phyloP scores from a whole-genome alignment of 2,113 vertebrate genomes.

The Bos taurus region ARS-UCD2.0 NC_037332.1:92923001-92923500 shows the following conservation, averaged over 20 bases:
- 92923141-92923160: conserved; percentile 70
- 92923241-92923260: conserved; percentile 82
- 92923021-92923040: conserved; percentile 41
- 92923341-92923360: conserved; percentile 28
- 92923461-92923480: conserved; percentile 31
- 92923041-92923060: conserved; percentile 48
- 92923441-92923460: conserved; percentile 10
- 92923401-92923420: not conserved
- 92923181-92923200: conserved; percentile 80
- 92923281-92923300: conserved; percentile 74
- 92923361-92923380: conserved; percentile 34
- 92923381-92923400: conserved; percentile 35
- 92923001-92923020: conserved; percentile 81
- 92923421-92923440: conserved; percentile 61
- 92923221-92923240: conserved; percentile 76
- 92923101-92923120: conserved; percentile 57
- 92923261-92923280: conserved; percentile 76
- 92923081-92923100: conserved; percentile 64
- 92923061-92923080: conserved; percentile 59
- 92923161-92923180: conserved; percentile 75
- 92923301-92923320: conserved; percentile 70
- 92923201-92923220: conserved; percentile 83
- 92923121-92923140: conserved; percentile 59
- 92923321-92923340: conserved; percentile 62
- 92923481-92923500: conserved; percentile 61